phyloP scores from a whole-genome alignment of 2,888 invertebrate species.

The Prosopocoilus inquinatus region DNA sequence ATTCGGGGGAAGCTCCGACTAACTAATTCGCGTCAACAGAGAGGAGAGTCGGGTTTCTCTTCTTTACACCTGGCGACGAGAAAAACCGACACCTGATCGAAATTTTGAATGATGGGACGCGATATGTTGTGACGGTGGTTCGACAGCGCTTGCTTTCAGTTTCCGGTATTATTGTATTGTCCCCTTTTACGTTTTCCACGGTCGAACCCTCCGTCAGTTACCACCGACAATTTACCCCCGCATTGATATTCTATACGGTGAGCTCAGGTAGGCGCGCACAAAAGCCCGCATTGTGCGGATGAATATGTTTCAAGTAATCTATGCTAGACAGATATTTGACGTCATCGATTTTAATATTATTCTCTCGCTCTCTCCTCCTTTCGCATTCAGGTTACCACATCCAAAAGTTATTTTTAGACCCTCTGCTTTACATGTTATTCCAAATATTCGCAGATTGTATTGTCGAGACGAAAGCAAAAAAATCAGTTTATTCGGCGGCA shows the following conservation, averaged over 20 bases:
- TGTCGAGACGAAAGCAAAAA: no score
- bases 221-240: constrained; percentile 24
- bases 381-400: no score
- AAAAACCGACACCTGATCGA: constrained; percentile 32
- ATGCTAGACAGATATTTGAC: neutral
- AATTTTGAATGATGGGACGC: constrained; percentile 27
- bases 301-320: neutral
- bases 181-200: constrained; percentile 16
- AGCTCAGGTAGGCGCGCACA: constrained; percentile 17
- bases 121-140: constrained; percentile 35
- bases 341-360: no score
- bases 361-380: no score
- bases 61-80: constrained; percentile 27
- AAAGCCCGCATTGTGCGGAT: neutral
- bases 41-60: constrained; percentile 35
- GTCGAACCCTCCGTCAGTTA: constrained; percentile 20
- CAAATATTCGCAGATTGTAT: no score
- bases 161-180: constrained; percentile 28
- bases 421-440: no score
- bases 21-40: constrained; percentile 38
- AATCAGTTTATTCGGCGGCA: no score
- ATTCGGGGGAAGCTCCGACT: constrained; percentile 21
- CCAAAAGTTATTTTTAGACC: no score
- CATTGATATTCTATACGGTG: constrained; percentile 27
- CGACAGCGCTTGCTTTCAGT: constrained; percentile 33